Evolutionary conservation across 92 coral and sea anemone genomes (phyloP), one percentile per base, ranked within the genome.

Genomic region (Montipora capitata): DNA sequence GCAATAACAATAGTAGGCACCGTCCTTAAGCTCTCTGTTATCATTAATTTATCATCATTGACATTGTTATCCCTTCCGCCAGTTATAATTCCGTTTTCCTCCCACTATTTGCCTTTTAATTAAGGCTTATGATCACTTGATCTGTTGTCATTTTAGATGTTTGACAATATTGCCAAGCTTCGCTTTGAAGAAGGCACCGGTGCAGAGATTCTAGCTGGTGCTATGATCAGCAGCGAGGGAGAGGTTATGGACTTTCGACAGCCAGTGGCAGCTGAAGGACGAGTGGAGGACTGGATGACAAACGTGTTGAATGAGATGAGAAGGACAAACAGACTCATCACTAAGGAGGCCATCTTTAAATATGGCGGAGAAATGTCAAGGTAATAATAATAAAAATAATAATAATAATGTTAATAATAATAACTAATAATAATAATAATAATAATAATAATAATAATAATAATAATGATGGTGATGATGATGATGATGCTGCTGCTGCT

Each of bases 271-370:
- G 98, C 99, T 11, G 99, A 98, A 54, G 99, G 99, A 40, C 87
- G 99, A 15, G 99, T 98, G 42, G 99, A 98, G 83, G 99, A 98
- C 88, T 98, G 99, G 99, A 98, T 98, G 99, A 98, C 99, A 12
- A 98, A 93, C 52, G 99, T 98, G 62, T 79, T 98, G 92, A 94
- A 98, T 63, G 99, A 98, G 70, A 98, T 98, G 99, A 94, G 99
- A 85, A 75, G 98, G 83, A 98, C 99, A 11, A 98, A 98, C 92
- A 81, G 99, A 38, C 94, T 98, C 3, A 98, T 98, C 68, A 98
- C 99, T 42, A 98, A 98, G 74, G 99, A 98, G 81, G 98, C 99
- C 76, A 98, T 98, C 79, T 98, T 77, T 76, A 92, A 89, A 85
- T 98, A 98, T 72, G 95, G 99, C 67, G 90, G 93, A 66, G 92